Conservation (phyloP, 1,140 invertebrate genomes). For the Drosophila nigromelanica region DNA sequence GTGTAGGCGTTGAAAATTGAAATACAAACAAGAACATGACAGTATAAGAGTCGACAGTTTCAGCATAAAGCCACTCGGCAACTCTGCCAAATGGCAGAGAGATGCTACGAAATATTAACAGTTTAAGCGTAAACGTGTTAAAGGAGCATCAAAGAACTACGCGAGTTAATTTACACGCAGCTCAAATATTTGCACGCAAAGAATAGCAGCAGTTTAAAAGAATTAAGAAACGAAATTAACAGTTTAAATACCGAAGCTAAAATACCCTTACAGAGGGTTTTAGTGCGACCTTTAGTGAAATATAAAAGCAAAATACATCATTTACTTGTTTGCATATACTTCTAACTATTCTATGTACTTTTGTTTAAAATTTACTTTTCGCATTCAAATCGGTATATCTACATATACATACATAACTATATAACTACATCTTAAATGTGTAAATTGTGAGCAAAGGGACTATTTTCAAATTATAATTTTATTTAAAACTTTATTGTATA, state of each 20-base stretch:
- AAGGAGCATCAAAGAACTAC: constrained; percentile 60
- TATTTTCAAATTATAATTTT: no score
- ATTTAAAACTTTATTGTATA: no score
- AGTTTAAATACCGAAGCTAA: neutral
- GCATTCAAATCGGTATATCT: no score
- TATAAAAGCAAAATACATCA: no score
- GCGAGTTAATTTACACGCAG: constrained; percentile 75
- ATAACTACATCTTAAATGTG: no score
- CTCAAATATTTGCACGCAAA: constrained; percentile 65
- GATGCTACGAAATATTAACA: constrained; percentile 61
- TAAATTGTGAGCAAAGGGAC: no score
- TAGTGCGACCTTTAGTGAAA: no score
- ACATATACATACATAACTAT: no score
- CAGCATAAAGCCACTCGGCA: constrained; percentile 4
- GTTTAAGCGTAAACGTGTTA: constrained; percentile 74
- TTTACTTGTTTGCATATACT: no score
- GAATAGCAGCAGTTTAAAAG: constrained; percentile 44
- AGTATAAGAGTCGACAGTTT: constrained; percentile 32
- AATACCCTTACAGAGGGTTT: constrained; percentile 14
- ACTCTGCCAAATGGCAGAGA: constrained; percentile 16
- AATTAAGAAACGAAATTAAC: constrained; percentile 42
- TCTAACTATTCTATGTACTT: no score
- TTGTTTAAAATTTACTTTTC: no score
- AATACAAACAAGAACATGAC: constrained; percentile 70
- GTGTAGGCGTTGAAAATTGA: constrained; percentile 73